Conservation (phyloP, 2,888 invertebrate species). For the Apamea sordens region DNA sequence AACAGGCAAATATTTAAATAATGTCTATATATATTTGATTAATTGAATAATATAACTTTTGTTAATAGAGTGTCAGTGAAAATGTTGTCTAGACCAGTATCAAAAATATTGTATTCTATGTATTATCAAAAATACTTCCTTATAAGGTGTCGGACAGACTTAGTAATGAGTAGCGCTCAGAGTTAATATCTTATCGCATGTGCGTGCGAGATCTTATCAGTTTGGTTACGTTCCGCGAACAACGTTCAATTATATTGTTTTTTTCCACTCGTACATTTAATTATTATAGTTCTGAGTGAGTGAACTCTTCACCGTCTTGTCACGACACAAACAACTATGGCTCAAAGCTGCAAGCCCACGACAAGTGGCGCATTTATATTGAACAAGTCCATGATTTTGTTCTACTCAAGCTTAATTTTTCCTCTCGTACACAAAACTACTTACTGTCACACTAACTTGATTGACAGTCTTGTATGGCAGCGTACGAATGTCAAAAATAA, state of each 20-base stretch:
- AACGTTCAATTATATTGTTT: conserved; percentile 38
- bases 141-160: background rate
- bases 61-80: background rate
- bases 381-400: background rate
- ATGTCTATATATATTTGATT: background rate
- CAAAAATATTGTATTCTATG: conserved; percentile 47
- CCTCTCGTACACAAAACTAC: background rate
- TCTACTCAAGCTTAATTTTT: background rate
- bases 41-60: background rate
- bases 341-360: conserved; percentile 20
- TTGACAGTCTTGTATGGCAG: conserved; percentile 1
- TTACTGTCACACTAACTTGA: background rate
- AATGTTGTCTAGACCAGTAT: conserved; percentile 23
- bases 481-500: background rate
- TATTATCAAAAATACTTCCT: conserved; percentile 49
- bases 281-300: conserved; percentile 27
- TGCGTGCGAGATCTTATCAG: conserved; percentile 55
- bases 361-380: conserved; percentile 7
- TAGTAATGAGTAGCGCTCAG: conserved; percentile 1
- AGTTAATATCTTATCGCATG: conserved; percentile 38
- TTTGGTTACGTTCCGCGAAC: conserved; percentile 20
- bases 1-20: background rate
- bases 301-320: conserved; percentile 19
- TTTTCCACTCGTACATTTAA: conserved; percentile 53
- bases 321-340: conserved; percentile 5